Evolutionary conservation across 2,888 invertebrate species (phyloP).

Genomic region (Sturmia bella): DNA sequence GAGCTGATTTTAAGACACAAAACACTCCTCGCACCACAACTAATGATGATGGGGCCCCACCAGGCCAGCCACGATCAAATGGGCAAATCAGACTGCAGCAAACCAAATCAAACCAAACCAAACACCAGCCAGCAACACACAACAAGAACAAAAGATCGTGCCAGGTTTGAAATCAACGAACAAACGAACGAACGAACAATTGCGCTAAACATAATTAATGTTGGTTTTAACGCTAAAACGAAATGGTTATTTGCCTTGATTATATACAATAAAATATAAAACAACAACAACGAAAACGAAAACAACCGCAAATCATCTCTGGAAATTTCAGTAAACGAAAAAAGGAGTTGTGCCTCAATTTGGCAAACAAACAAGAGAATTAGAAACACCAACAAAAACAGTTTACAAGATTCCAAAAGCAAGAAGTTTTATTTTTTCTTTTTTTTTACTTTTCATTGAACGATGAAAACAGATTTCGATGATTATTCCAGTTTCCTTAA

Average conservation of each 20-base stretch:
- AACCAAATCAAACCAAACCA: neutral
- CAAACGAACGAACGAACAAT: no score
- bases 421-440: slow-evolving; percentile 1
- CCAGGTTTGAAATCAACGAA: slow-evolving; percentile 1
- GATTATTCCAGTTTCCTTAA: no score
- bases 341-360: slow-evolving; percentile 60
- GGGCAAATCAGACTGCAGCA: slow-evolving; percentile 22
- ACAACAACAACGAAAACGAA: neutral
- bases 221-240: slow-evolving; percentile 81
- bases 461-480: no score
- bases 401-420: neutral
- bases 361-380: slow-evolving; percentile 36
- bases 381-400: neutral
- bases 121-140: neutral
- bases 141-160: slow-evolving; percentile 28
- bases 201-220: slow-evolving; percentile 77
- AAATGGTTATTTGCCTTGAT: slow-evolving; percentile 81
- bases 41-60: slow-evolving; percentile 35
- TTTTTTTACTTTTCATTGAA: no score
- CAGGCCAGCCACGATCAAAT: slow-evolving; percentile 25
- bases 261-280: slow-evolving; percentile 73
- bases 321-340: slow-evolving; percentile 34
- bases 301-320: slow-evolving; percentile 52
- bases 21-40: slow-evolving; percentile 7
- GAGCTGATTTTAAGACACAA: slow-evolving; percentile 31